Conservation (phyloP, 2,113 vertebrate species). For the Onychostruthus taczanowskii region DNA sequence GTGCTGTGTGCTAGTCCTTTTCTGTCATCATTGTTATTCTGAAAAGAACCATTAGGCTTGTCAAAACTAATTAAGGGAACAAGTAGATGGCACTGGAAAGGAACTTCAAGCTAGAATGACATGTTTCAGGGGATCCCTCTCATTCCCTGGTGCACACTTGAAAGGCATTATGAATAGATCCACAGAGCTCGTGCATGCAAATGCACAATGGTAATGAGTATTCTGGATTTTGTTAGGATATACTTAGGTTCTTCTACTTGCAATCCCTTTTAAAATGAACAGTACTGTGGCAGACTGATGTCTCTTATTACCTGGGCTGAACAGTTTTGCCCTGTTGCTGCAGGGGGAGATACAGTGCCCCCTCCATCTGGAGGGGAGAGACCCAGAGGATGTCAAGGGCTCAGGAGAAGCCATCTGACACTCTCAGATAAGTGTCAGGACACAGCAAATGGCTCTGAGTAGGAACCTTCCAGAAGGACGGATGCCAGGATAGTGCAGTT, state of each 20-base stretch:
- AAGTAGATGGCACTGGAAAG: neutral
- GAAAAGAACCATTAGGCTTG: conserved; percentile 22
- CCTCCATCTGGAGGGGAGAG: neutral
- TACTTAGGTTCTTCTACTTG: neutral
- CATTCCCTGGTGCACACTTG: neutral
- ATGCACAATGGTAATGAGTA: neutral
- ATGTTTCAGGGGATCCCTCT: conserved; percentile 17
- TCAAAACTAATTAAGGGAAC: conserved; percentile 51
- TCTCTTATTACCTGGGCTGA: neutral
- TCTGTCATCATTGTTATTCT: neutral
- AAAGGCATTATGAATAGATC: neutral
- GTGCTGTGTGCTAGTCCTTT: neutral
- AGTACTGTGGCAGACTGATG: neutral
- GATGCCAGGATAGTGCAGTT: neutral
- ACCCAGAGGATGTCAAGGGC: neutral
- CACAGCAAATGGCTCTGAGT: neutral
- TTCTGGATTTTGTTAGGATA: neutral
- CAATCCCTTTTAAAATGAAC: neutral
- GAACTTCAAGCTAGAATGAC: neutral
- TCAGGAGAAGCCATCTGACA: neutral
- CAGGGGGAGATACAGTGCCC: neutral
- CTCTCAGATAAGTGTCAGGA: neutral
- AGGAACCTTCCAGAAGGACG: neutral
- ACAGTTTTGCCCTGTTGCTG: neutral
- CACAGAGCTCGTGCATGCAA: neutral